A percentile compares a stretch with the other conserved stretches of the same genome.
phyloP scores from a whole-genome alignment of 2,113 vertebrate genomes.

The Albula goreensis region DNA sequence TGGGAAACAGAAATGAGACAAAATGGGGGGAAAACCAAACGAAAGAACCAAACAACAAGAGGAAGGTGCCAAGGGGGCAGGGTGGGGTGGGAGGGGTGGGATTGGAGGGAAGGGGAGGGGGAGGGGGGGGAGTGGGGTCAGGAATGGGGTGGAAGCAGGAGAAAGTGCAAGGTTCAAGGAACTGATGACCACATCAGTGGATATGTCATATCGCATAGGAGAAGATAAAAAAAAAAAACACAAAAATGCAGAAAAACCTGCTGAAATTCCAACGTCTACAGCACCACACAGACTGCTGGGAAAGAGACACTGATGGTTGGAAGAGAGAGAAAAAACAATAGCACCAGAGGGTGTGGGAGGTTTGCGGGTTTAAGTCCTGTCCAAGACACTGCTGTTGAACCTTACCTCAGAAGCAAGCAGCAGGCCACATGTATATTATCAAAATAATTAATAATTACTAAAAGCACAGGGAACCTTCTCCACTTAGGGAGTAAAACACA shows the following conservation, averaged over 20 bases:
- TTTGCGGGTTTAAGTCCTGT: not conserved
- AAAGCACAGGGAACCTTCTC: not conserved
- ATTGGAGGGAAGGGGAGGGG: no score
- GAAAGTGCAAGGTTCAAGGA: not conserved
- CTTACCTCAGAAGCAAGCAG: not conserved
- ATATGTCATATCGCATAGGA: not conserved
- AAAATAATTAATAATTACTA: not conserved
- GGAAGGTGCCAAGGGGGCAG: not conserved
- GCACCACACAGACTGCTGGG: not conserved
- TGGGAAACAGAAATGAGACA: not conserved
- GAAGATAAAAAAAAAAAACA: not conserved
- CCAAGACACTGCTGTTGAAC: not conserved
- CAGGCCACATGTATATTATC: not conserved
- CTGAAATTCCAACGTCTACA: not conserved
- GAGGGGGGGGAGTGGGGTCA: not conserved
- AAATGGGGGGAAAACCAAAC: not conserved
- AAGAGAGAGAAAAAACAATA: not conserved
- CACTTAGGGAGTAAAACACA: not conserved
- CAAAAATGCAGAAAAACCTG: not conserved
- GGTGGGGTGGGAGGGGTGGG: no score
- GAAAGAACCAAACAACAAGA: not conserved
- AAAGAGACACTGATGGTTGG: not conserved
- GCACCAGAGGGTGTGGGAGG: not conserved
- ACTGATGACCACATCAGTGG: not conserved
- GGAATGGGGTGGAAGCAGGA: not conserved